Evolutionary conservation across 1,140 invertebrate species (phyloP), one percentile per base, ranked within the genome.

Genomic region (Lethrus apterus): DNA sequence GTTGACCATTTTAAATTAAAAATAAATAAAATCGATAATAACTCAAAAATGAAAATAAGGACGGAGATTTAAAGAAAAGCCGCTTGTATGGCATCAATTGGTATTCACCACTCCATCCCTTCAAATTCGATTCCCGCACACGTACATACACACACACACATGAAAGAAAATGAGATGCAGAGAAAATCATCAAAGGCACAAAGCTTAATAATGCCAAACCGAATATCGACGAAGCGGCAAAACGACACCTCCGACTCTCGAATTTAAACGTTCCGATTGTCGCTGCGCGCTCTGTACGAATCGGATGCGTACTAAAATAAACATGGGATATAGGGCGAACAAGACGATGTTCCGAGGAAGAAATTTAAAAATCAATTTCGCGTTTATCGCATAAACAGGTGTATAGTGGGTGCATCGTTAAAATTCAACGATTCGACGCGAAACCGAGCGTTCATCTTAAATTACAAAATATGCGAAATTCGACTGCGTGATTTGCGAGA

Each of bases 131-230:
- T 65, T 64, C 62, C 55, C 56, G 58, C 55, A 63, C 57, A 59
- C 56, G 54, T 14, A 31, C 41, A 44, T 29, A 44, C 23, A 44
- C 29, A 38, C 32, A 44, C 14, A 30, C 36, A 48, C 34, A 48
- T 41, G 14, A 26, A 44, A 46, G 20, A 65, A 65, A 65, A 65
- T 65, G 63, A 65, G 62, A 65, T 65, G 63, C 63, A 64, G 63
- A 56, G 59, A 62, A 65, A 65, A 64, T 62, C 64, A 64, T 62
- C 64, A 65, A 65, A 58, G 63, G 62, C 24, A 64, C 63, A 65
- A 65, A 60, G 60, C 60, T 60, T 60, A 57, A 59, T 57, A 57
- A 34, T 52, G 26, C 51, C 35, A 44, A 33, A 48, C 53, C 48
- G 44, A 34, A 44, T 42, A 35, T 48, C 38, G 24, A 36, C 33